A percentile compares a stretch with the other conserved stretches of the same genome.
Evolutionary conservation across 2,888 invertebrate genomes (phyloP).

Genomic region (Rugalucina vietnamica): DNA sequence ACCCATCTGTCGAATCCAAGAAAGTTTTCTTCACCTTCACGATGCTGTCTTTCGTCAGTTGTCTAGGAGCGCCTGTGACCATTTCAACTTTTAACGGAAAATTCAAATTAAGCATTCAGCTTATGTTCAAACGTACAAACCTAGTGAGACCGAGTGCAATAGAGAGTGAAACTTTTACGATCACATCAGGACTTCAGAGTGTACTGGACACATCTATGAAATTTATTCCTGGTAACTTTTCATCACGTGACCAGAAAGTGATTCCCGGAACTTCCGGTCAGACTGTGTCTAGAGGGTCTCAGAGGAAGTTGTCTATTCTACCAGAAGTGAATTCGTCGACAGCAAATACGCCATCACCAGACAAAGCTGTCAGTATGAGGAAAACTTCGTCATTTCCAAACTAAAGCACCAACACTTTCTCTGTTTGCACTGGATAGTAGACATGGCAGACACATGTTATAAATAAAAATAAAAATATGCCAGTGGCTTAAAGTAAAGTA

Average conservation of each 20-base stretch:
- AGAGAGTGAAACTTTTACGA: constrained; percentile 62
- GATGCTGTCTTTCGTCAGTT: constrained; percentile 66
- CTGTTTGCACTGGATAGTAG: too few species aligned
- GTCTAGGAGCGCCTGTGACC: constrained; percentile 68
- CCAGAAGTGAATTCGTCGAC: constrained; percentile 47
- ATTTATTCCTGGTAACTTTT: neutral
- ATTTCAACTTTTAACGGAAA: constrained; percentile 70
- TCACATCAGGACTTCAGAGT: constrained; percentile 67
- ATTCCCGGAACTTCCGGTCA: constrained; percentile 37
- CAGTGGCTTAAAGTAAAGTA: too few species aligned
- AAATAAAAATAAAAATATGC: too few species aligned
- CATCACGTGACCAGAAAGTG: neutral
- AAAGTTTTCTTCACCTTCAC: constrained; percentile 46
- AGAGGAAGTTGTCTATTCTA: constrained; percentile 40
- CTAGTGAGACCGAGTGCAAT: constrained; percentile 25
- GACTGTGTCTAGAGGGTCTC: constrained; percentile 1
- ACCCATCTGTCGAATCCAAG: neutral
- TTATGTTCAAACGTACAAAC: constrained; percentile 47
- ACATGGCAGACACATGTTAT: too few species aligned
- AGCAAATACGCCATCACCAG: constrained; percentile 21
- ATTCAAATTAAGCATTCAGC: constrained; percentile 61
- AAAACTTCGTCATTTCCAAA: constrained; percentile 42
- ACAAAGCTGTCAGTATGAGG: constrained; percentile 12
- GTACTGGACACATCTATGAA: constrained; percentile 60
- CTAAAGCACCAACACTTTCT: too few species aligned